phyloP scores from a whole-genome alignment of 2,888 invertebrate genomes.

The Strigamia maritima region DNA sequence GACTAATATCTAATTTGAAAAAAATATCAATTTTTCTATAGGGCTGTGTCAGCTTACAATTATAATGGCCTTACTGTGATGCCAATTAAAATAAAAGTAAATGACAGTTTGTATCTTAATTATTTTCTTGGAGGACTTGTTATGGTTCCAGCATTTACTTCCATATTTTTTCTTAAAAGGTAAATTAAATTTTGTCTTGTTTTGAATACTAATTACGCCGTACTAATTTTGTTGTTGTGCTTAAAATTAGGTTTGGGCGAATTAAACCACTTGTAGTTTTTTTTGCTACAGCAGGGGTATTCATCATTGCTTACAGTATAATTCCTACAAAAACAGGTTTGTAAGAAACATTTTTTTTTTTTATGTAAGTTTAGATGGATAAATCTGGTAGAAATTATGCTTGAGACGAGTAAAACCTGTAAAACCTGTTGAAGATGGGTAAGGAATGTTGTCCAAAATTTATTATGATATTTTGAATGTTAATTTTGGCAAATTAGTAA shows the following conservation, averaged over 20 bases:
- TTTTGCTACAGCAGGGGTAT: slow-evolving; percentile 22
- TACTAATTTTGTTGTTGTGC: not conserved
- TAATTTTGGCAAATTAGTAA: too few relatives aligned
- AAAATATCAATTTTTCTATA: too few relatives aligned
- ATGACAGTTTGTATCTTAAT: slow-evolving; percentile 36
- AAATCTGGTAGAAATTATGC: too few relatives aligned
- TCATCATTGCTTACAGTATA: slow-evolving; percentile 35
- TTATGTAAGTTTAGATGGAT: not conserved
- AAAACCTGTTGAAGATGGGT: too few relatives aligned
- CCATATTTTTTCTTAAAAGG: slow-evolving; percentile 34
- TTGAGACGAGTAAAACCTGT: too few relatives aligned
- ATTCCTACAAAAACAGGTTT: slow-evolving; percentile 24
- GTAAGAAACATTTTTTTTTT: not conserved
- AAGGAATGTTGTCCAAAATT: too few relatives aligned
- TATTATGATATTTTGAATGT: too few relatives aligned
- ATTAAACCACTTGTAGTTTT: slow-evolving; percentile 30
- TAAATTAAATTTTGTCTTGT: not conserved
- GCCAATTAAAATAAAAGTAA: slow-evolving; percentile 12
- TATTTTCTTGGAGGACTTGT: slow-evolving; percentile 36
- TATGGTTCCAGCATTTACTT: slow-evolving; percentile 35
- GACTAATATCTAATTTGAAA: not conserved
- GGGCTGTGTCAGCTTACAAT: slow-evolving; percentile 35
- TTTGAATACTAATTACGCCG: too few relatives aligned
- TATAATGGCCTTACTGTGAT: slow-evolving; percentile 36
- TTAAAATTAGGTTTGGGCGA: slow-evolving; percentile 34